These are phyloP conservation scores for Ceyx erithaca DNA, from an alignment of 2,797 vertebrate genomes.

Conservation along the genomic window DNA sequence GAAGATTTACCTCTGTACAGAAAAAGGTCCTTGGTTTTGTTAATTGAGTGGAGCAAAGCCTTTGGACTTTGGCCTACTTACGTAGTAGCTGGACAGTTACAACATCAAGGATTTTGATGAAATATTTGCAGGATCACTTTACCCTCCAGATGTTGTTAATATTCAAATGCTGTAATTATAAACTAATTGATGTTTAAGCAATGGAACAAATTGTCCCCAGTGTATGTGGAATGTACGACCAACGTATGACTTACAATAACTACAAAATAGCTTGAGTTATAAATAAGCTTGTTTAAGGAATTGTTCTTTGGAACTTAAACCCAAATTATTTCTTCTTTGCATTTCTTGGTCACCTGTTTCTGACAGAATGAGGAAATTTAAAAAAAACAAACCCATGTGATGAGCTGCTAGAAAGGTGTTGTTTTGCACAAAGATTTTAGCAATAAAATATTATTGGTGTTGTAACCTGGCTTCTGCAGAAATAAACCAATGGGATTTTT, in stretches of 20 bases:
- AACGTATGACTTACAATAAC: background rate
- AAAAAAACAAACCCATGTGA: background rate
- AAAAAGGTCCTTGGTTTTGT: background rate
- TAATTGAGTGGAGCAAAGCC: background rate
- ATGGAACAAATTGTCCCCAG: background rate
- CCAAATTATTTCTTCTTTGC: background rate
- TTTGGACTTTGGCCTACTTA: background rate
- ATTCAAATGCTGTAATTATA: background rate
- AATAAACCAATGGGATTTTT: background rate
- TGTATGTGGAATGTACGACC: background rate
- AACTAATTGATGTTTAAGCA: background rate
- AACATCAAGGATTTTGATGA: background rate
- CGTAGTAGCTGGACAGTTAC: background rate
- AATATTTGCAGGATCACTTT: background rate
- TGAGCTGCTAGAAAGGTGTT: background rate
- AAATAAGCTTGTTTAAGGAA: background rate
- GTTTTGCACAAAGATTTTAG: background rate
- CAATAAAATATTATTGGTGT: background rate
- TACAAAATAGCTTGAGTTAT: background rate
- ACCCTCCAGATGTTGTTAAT: background rate
- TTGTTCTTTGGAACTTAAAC: background rate
- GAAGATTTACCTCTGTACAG: background rate
- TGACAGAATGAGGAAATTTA: background rate
- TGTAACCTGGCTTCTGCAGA: background rate
- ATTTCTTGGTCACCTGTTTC: background rate